Evolutionary conservation across 2,888 invertebrate genomes (phyloP), one percentile per base, ranked within the genome.

Genomic region (Cheilosia vulpina): DNA sequence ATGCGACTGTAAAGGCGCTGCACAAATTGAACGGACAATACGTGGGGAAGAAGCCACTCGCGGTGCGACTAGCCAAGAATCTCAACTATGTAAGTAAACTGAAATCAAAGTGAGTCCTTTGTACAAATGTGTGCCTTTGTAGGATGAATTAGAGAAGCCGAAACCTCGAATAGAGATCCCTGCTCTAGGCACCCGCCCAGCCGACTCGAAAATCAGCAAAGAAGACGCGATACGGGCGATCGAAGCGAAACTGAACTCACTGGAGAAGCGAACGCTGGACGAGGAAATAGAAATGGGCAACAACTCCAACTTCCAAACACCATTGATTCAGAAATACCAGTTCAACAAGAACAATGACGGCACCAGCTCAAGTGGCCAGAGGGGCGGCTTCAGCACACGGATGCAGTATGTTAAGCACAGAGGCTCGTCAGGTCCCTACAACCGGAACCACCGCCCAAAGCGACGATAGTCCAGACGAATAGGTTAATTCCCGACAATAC

Each of bases 151-250:
- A 87, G 95, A 96, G 52, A 96, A 95, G 89, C 94, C 95, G 1
- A 96, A 96, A 90, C 95, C 95, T 45, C 95, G 96, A 90, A 92
- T 97, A 50, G 95, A 95, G 66, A 96, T 97, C 88, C 95, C 97
- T 27, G 97, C 95, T 0, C 90, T 97, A 84, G 95, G 96, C 0
- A 96, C 96, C 65, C 93, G 94, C 0, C 93, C 90, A 41, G 90
- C 93, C 55, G 93, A 95, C 89, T 89, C 93, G 2, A 96, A 95
- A 92, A 92, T 95, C 2, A 97, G 97, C 90, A 95, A 95, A 89
- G 94, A 95, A 89, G 95, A 95, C 9, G 96, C 97, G 72, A 97
- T 98, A 87, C 96, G 96, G 90, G 97, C 97, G 0, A 97, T 98
- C 80, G 97, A 97, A 91, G 96, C 96, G 0, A 97, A 98, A 91